These are phyloP conservation scores for Vombatus ursinus DNA, from an alignment of 2,113 vertebrate genomes.

Conservation along the genomic window DNA sequence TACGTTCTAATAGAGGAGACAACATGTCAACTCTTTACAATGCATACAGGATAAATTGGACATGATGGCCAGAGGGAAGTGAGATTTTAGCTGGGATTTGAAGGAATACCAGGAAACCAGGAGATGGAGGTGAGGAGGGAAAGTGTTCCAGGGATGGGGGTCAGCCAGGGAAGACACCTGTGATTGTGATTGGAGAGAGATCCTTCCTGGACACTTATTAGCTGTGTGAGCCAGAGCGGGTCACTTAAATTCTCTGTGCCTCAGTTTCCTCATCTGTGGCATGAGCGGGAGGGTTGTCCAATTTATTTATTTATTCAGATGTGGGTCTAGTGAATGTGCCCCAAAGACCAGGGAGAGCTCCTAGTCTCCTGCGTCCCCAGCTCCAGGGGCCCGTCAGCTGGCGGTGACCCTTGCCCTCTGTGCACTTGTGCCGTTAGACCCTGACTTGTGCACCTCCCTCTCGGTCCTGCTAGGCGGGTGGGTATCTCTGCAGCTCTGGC, in stretches of 20 bases:
- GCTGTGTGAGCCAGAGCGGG: not conserved
- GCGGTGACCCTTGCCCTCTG: not conserved
- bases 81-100: not conserved
- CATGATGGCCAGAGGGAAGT: not conserved
- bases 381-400: not conserved
- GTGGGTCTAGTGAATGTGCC: not conserved
- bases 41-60: not conserved
- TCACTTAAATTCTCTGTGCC: not conserved
- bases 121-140: no score
- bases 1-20: not conserved
- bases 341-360: not conserved
- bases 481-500: no score
- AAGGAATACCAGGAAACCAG: no score
- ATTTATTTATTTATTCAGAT: no score
- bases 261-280: not conserved
- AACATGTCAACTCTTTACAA: not conserved
- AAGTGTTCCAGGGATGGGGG: not conserved
- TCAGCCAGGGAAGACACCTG: no score
- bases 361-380: no score
- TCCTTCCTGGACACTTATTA: not conserved
- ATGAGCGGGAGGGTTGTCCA: not conserved
- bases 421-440: not conserved
- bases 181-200: not conserved
- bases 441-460: not conserved
- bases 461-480: not conserved